These are phyloP conservation scores for Psilopsiagon aymara DNA, from an alignment of 2,113 vertebrate species.

Conservation along the genomic window DNA sequence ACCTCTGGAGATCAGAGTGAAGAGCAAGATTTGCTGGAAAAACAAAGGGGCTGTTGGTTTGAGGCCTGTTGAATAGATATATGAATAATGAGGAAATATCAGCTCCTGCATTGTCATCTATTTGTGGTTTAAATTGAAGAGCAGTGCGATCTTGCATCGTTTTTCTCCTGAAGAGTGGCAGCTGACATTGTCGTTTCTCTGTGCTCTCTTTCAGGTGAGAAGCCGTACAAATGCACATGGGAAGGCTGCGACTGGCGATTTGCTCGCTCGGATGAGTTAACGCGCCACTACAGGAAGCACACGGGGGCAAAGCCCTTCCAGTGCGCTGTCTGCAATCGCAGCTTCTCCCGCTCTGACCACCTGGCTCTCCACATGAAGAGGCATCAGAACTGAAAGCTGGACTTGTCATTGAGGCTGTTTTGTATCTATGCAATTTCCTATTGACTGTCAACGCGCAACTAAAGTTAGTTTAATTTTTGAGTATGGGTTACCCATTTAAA, in stretches of 20 bases:
- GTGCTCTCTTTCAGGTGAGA: constrained; percentile 84
- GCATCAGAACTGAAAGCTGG: constrained; percentile 86
- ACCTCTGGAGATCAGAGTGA: background rate
- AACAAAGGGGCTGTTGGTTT: background rate
- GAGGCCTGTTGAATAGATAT: background rate
- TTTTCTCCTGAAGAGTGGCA: background rate
- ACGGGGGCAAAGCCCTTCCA: constrained; percentile 97
- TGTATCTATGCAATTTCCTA: constrained; percentile 67
- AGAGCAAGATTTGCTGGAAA: background rate
- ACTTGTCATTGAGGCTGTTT: background rate
- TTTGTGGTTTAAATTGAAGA: background rate
- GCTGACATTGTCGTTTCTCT: background rate
- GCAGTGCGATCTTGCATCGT: fast-evolving
- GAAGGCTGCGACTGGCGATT: constrained; percentile 98
- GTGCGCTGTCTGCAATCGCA: constrained; percentile 91
- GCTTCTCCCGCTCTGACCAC: constrained; percentile 97
- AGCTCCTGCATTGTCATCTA: background rate
- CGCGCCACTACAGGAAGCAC: constrained; percentile 97
- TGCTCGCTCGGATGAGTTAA: constrained; percentile 94
- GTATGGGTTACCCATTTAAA: constrained; percentile 41
- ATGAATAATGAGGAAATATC: background rate
- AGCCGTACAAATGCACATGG: constrained; percentile 96
- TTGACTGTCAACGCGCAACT: constrained; percentile 10
- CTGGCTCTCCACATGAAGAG: constrained; percentile 98
- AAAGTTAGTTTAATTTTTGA: constrained; percentile 43